Evolutionary conservation across 2,113 vertebrate genomes (phyloP), one percentile per base, ranked within the genome.

Genomic region (Centropus bengalensis): DNA sequence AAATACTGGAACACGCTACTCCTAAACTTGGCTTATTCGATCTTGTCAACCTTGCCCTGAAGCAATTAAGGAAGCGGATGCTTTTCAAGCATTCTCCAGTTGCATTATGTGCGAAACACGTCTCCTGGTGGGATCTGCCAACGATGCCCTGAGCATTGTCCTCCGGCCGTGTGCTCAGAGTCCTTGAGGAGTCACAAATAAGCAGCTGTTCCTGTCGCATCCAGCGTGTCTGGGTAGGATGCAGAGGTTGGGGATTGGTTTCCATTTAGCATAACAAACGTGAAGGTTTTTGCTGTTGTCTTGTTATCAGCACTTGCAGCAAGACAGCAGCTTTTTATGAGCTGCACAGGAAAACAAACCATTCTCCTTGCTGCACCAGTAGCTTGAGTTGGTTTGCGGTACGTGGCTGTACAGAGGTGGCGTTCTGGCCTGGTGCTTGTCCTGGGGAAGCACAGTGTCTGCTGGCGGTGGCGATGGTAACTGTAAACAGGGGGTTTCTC

Each of bases 11-110:
- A 38, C 27, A 55, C 93, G 75, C 85, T 86, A 74, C 69, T 94
- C 82, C 78, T 83, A 62, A 88, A 74, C 75, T 91, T 93, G 84
- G 75, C 76, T 85, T 88, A 69, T 94, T 94, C 93, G 91, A 95
- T 93, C 87, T 94, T 85, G 74, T 77, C 82, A 63, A 86, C 30
- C 23, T 59, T 86, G 38, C 36, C 89, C 58, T 92, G 62, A n/a
- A 95, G 87, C 77, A 82, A 86, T 94, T 51, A 88, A 88, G 85
- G 75, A 76, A 95, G 76, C 45, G 49, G 66, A 70, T 85, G 63
- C 63, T 91, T 91, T 89, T 91, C 71, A 83, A 80, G 63, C 33
- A 4, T 63, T 87, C 38, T 91, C 18, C 42, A 45, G 36, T 89
- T 85, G 67, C 67, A 38, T 89, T 88, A 77, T 86, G 87, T 94